Conservation (phyloP, 2,888 invertebrate genomes). For the Tenodera sinensis region DNA sequence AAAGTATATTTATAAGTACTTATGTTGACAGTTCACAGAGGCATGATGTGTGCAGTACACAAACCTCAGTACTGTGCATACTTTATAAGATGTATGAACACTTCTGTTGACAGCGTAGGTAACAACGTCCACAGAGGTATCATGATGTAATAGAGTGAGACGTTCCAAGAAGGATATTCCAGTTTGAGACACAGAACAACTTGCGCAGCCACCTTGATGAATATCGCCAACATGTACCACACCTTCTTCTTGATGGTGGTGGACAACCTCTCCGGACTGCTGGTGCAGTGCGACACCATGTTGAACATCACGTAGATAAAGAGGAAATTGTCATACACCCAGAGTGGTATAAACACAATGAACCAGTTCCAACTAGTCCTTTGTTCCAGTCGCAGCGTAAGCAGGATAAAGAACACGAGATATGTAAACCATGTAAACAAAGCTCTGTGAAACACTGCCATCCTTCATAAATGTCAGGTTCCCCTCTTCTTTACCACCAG, state of each 20-base stretch:
- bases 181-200: constrained; percentile 82
- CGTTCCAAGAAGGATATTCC: constrained; percentile 66
- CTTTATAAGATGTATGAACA: constrained; percentile 52
- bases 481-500: too few species aligned
- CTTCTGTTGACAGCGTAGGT: constrained; percentile 70
- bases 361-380: constrained; percentile 94
- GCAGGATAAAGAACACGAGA: constrained; percentile 79
- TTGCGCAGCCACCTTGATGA: constrained; percentile 84
- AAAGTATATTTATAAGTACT: constrained; percentile 66
- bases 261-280: constrained; percentile 53
- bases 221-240: constrained; percentile 75
- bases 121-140: constrained; percentile 84
- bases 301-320: constrained; percentile 84
- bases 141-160: constrained; percentile 78
- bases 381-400: constrained; percentile 80
- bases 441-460: constrained; percentile 87
- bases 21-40: constrained; percentile 58
- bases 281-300: constrained; percentile 72
- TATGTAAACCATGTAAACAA: constrained; percentile 91
- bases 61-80: neutral
- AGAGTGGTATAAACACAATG: constrained; percentile 90
- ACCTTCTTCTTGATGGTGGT: constrained; percentile 46
- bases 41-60: too few species aligned
- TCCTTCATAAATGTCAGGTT: constrained; percentile 39
- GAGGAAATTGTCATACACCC: constrained; percentile 80